Conservation (phyloP, 2,888 invertebrate species). For the Stenurella melanura region DNA sequence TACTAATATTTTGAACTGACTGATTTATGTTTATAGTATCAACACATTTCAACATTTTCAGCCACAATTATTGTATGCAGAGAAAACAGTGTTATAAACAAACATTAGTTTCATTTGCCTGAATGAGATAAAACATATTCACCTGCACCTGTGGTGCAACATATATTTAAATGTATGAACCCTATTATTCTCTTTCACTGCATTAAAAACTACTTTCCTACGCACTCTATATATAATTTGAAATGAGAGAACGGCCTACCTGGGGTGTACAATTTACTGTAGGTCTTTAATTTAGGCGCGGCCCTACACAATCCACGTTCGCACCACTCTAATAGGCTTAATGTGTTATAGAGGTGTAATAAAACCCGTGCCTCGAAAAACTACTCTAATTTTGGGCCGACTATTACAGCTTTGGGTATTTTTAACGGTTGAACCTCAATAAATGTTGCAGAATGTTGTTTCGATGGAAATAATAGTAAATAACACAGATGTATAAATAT, state of each 20-base stretch:
- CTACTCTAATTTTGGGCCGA: conserved; percentile 33
- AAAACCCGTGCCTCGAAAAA: conserved; percentile 34
- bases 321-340: conserved; percentile 41
- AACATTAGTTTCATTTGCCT: background rate
- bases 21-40: too few relatives aligned
- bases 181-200: conserved; percentile 4
- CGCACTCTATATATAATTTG: conserved; percentile 29
- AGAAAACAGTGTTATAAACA: too few relatives aligned
- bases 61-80: too few relatives aligned
- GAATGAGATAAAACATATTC: background rate
- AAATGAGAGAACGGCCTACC: conserved; percentile 17
- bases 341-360: conserved; percentile 40
- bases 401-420: conserved; percentile 28
- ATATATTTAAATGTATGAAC: background rate
- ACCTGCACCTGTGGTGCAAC: background rate
- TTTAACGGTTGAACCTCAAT: conserved; percentile 31
- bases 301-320: conserved; percentile 31
- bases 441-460: conserved; percentile 30
- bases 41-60: too few relatives aligned
- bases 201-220: conserved; percentile 28
- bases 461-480: conserved; percentile 35
- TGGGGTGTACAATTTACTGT: conserved; percentile 12
- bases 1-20: too few relatives aligned
- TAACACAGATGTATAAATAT: background rate
- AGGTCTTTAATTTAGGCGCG: conserved; percentile 39